Base-by-base conservation (phyloP, 2,888 invertebrate species). In the Sesia apiformis region DNA sequence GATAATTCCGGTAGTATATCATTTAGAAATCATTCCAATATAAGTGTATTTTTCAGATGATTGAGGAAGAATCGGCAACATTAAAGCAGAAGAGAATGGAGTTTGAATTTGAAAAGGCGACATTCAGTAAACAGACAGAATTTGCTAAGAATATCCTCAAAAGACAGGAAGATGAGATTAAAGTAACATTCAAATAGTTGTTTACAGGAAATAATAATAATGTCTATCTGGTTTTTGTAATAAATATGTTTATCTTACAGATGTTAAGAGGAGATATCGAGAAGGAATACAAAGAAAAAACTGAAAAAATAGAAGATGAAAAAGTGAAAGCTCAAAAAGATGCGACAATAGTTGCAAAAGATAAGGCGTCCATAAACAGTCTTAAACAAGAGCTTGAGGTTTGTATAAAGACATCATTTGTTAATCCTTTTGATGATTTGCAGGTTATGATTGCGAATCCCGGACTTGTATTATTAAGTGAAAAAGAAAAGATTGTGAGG, bases 61-160 rank as follows among this genome's bases (percentile, higher is more conserved):
- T 90, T 5, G 90, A 90, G 66, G 90, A 88, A 67, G 90, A 90
- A 57, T 72, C 84, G 3, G 67, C 70, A 7, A 55, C 69, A 1
- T 67, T 93, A 38, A 91, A 92, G 64, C 92, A 92, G 69, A 92
- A 91, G 63, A 87, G 89, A 63, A 89, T 92, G 74, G 91, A 91
- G 56, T 84, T 93, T 63, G 90, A 91, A 55, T 91, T 92, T 55
- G 90, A 92, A 73, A 90, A 91, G 55, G 87, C 91, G n/a, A 92
- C 92, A 2, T 88, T 92, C 52, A 91, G 86, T 63, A 88, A 91
- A 62, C 92, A 93, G 73, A 87, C 90, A 0, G 91, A 92, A 68
- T 91, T 91, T 64, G 90, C 90, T 5, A 89, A 90, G 65, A 84
- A 84, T 58, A 73, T 91, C 39, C 70, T 92, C 1, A 91, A 92